Base-by-base conservation (phyloP, 2,888 invertebrate genomes). In the Limnephilus lunatus region DNA sequence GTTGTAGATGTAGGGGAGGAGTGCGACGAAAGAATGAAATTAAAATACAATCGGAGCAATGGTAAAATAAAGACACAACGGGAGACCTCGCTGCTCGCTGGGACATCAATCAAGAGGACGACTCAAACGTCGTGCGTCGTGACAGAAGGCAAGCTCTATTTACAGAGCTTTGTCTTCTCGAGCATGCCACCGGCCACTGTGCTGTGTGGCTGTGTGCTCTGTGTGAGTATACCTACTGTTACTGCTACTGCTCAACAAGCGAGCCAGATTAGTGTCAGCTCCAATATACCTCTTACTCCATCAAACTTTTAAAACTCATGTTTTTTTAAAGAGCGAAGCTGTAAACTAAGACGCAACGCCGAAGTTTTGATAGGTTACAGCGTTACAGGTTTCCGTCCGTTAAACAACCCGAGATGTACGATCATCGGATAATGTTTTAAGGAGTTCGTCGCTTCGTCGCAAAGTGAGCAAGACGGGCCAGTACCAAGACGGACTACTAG, bases 11-110 rank as follows among this genome's bases (percentile, higher is more conserved):
- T 68, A 25, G 19, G 68, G 82, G 68, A 87, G 81, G n/a, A 35
- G 35, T 31, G 44, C 39, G 48, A 83, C 3, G 89, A 89, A 91
- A 85, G 89, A 81, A 53, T 25, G 89, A 91, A 89, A 91, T 89
- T 91, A 85, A 91, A 91, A 91, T 39, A 91, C 89, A 91, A 91
- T 89, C 89, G 91, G 83, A 82, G 83, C 91, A 91, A 89, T 89
- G 87, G 80, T 44, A 80, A 48, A 86, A 86, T 32, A 53, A 89
- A 89, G 53, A 89, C 81, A 25, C 89, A 80, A 85, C 85, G 89
- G 87, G 89, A 53, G 83, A 83, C 68, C 85, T 35, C 68, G 14
- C 81, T 25, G 83, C 85, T 35, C 68, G 14, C 81, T 25, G 83
- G 83, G 83, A 53, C 82, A 82, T 90, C 90, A 90, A 89, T 89